These are phyloP conservation scores for Malurus melanocephalus DNA, from an alignment of 2,113 vertebrate species.

Conservation along the genomic window DNA sequence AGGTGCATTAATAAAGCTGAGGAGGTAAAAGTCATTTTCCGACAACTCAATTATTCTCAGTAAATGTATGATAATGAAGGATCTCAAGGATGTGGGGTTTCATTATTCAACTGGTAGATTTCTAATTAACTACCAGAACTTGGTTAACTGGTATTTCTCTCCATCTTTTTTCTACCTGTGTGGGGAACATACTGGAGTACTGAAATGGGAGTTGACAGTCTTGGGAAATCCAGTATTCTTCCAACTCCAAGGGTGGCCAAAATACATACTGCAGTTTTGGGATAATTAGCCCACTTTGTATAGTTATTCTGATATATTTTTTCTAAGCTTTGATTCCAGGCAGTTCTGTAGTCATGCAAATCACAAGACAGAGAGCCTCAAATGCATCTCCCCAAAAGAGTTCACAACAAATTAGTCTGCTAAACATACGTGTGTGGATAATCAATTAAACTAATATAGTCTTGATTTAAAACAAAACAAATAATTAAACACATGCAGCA, in stretches of 20 bases:
- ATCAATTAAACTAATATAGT: constrained; percentile 5
- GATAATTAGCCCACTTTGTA: neutral
- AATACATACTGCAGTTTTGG: neutral
- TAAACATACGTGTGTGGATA: neutral
- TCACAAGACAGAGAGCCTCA: neutral
- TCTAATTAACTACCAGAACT: neutral
- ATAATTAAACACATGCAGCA: neutral
- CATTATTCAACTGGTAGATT: neutral
- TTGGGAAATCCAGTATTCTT: neutral
- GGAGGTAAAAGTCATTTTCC: neutral
- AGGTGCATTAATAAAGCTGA: neutral
- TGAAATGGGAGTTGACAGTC: neutral
- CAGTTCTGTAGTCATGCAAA: neutral
- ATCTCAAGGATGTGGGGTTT: neutral
- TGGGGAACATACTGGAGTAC: neutral
- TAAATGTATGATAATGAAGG: neutral
- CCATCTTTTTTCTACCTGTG: neutral
- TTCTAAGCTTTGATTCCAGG: neutral
- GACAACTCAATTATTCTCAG: neutral
- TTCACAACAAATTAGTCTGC: neutral
- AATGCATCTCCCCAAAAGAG: neutral
- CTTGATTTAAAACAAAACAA: constrained; percentile 16
- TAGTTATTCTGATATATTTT: neutral
- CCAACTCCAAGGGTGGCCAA: neutral
- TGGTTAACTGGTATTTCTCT: neutral